These are phyloP conservation scores for Phycodurus eques DNA, from an alignment of 2,113 vertebrate genomes.

Conservation along the genomic window DNA sequence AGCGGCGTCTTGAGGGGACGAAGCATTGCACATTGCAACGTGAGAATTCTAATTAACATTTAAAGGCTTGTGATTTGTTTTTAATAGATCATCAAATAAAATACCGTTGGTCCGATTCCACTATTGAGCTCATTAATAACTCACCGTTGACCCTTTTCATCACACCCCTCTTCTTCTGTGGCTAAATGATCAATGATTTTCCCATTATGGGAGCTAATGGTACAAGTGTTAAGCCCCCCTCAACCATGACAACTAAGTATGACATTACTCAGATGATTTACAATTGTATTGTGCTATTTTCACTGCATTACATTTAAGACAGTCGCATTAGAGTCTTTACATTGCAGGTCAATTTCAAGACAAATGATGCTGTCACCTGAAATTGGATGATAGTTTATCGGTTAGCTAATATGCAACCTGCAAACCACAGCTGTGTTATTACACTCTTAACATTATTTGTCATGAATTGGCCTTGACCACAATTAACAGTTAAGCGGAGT, in stretches of 20 bases:
- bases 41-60: conserved; percentile 67
- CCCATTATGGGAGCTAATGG: conserved; percentile 28
- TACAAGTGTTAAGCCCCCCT: conserved; percentile 15
- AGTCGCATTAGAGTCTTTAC: conserved; percentile 13
- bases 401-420: conserved; percentile 25
- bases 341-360: conserved; percentile 40
- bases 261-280: conserved; percentile 21
- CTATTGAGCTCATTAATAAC: conserved; percentile 31
- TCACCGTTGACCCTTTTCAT: conserved; percentile 40
- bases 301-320: conserved; percentile 12
- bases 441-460: conserved; percentile 29
- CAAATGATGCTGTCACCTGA: conserved; percentile 33
- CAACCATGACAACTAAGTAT: conserved; percentile 28
- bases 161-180: conserved; percentile 32
- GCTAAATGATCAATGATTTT: conserved; percentile 45
- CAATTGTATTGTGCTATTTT: conserved; percentile 27
- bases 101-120: conserved; percentile 25
- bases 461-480: conserved; percentile 18
- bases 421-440: conserved; percentile 33
- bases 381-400: conserved; percentile 37
- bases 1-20: conserved; percentile 67
- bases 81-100: conserved; percentile 39
- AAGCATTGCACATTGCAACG: conserved; percentile 64
- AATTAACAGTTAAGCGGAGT: conserved; percentile 18
- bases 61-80: conserved; percentile 28